Evolutionary conservation across 2,113 vertebrate species (phyloP).

Genomic region (Mugil cephalus): DNA sequence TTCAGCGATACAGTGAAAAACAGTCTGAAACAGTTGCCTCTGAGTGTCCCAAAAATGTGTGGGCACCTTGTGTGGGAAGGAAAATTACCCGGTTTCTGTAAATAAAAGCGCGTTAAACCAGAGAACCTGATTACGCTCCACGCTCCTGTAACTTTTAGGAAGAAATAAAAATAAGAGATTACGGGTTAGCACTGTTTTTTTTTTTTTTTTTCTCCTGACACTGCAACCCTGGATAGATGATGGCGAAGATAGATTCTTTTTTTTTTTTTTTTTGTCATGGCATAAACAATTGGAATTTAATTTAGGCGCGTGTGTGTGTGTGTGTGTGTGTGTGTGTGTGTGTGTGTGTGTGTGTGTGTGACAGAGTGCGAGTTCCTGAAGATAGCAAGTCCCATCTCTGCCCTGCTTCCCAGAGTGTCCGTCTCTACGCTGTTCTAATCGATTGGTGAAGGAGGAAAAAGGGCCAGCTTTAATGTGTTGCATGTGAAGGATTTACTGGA

Average conservation of each 20-base stretch:
- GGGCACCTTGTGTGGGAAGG: neutral
- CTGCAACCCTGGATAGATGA: neutral
- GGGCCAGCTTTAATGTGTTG: slow-evolving; percentile 84
- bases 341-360: slow-evolving; percentile 22
- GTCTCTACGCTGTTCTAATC: slow-evolving; percentile 84
- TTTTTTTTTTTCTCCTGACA: slow-evolving; percentile 20
- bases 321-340: slow-evolving; percentile 15
- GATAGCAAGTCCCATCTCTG: slow-evolving; percentile 76
- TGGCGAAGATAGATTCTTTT: no score
- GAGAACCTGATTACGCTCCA: neutral
- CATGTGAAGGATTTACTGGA: slow-evolving; percentile 86
- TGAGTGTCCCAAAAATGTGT: slow-evolving; percentile 15
- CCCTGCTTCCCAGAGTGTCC: slow-evolving; percentile 69
- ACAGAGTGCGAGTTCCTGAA: slow-evolving; percentile 50
- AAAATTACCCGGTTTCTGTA: slow-evolving; percentile 20
- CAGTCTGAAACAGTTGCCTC: slow-evolving; percentile 11
- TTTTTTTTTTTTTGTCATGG: neutral
- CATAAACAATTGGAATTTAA: slow-evolving; percentile 51
- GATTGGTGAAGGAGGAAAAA: slow-evolving; percentile 83
- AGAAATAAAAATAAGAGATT: slow-evolving; percentile 16
- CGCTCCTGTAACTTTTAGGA: neutral
- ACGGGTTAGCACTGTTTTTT: slow-evolving; percentile 18
- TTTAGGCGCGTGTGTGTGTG: slow-evolving; percentile 22
- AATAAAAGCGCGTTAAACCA: neutral
- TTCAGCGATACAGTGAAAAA: slow-evolving; percentile 28